Evolutionary conservation across 2,888 invertebrate species (phyloP), one percentile per base, ranked within the genome.

Genomic region (Torymus texanus): DNA sequence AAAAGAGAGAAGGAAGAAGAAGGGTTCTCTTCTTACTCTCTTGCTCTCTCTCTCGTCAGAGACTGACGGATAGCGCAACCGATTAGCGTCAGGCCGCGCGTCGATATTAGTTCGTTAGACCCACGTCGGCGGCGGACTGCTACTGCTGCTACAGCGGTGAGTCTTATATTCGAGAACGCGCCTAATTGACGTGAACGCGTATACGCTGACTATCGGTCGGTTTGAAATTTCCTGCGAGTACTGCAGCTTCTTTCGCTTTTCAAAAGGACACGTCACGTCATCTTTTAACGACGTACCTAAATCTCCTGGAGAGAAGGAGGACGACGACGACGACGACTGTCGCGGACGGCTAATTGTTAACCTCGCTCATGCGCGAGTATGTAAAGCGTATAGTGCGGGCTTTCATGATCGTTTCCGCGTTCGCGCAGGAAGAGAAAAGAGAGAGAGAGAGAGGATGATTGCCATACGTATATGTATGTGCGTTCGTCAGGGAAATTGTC

Each of bases 61-160:
- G 55, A 2, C 80, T 82, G 84, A 84, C 84, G 83, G 83, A 84
- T 84, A 83, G 81, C 76, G 55, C 71, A 53, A 73, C 76, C 83
- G 84, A 84, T 85, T 84, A 85, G 83, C 83, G 84, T 85, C 82
- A 83, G 83, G 80, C 76, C 29, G 65, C 79, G 75, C 80, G 77
- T 78, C 83, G 84, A 85, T 85, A 84, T 86, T 86, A 85, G 85
- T 85, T 84, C 84, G 84, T 85, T 85, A 83, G 83, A 83, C 83
- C 79, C 63, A 12, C 53, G 2, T 61, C 29, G 18, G 11, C 55
- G 18, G 53, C 2, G 21, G 21, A n/a, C 21, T 21, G 21, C 21
- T 21, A 1, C 21, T 21, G 21, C 21, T 21, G 21, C 21, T 21
- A 2, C 21, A 21, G 21, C 5, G 24, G 24, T 14, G 14, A 51